phyloP scores from a whole-genome alignment of 2,113 vertebrate species.

The Neoarius graeffei region DNA sequence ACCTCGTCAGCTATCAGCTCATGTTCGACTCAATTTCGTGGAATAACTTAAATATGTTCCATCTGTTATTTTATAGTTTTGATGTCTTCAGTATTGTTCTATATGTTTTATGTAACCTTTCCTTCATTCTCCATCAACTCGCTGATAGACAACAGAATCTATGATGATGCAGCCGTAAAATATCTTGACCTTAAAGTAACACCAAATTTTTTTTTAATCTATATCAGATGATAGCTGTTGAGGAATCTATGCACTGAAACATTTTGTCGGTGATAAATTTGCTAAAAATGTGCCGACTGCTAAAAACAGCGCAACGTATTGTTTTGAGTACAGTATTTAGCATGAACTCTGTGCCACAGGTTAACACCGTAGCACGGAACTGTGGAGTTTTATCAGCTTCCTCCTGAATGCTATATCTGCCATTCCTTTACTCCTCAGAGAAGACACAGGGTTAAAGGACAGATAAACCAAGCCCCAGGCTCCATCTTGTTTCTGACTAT shows the following conservation, averaged over 20 bases:
- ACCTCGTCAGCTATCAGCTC: no score
- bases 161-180: not conserved
- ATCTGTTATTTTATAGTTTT: no score
- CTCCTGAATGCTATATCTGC: not conserved
- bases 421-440: not conserved
- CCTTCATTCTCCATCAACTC: not conserved
- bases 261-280: not conserved
- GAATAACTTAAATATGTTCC: no score
- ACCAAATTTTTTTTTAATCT: no score
- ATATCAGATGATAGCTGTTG: not conserved
- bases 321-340: not conserved
- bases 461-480: conserved; percentile 30
- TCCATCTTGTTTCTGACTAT: conserved; percentile 49
- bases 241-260: not conserved
- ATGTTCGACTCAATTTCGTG: no score
- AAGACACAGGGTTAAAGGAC: conserved; percentile 11
- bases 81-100: no score
- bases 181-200: not conserved
- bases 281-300: not conserved
- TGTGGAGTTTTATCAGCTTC: not conserved
- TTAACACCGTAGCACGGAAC: not conserved
- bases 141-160: not conserved
- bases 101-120: not conserved
- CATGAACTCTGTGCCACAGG: not conserved
- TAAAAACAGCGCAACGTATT: not conserved